A percentile compares a stretch with the other conserved stretches of the same genome.
These are phyloP conservation scores for Odiellus spinosus DNA, from an alignment of 2,888 invertebrate species.

Conservation along the genomic window DNA sequence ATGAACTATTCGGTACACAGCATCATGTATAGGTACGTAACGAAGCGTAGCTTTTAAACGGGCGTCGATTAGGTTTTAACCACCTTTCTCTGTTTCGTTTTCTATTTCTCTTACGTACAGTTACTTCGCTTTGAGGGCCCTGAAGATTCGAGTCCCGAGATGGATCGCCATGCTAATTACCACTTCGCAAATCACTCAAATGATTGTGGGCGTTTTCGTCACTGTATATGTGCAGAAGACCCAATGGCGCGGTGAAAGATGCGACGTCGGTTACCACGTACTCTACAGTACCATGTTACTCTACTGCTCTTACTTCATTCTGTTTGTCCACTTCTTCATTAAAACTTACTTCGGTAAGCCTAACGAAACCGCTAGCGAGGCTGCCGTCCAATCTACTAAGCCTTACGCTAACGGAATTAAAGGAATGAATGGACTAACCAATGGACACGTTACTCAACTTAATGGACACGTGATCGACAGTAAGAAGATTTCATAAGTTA, in stretches of 20 bases:
- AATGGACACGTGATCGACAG: too few relatives aligned
- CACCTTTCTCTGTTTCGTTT: too few relatives aligned
- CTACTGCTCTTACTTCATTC: slow-evolving; percentile 84
- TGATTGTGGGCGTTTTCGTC: slow-evolving; percentile 78
- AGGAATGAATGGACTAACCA: too few relatives aligned
- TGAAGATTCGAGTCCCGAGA: slow-evolving; percentile 63
- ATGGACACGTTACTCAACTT: too few relatives aligned
- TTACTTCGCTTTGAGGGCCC: slow-evolving; percentile 69
- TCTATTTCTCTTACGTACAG: too few relatives aligned
- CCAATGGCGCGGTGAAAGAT: slow-evolving; percentile 43
- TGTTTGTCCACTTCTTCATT: slow-evolving; percentile 85
- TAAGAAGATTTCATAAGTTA: too few relatives aligned
- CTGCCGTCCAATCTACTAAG: too few relatives aligned
- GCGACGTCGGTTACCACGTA: slow-evolving; percentile 67
- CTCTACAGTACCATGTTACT: slow-evolving; percentile 72
- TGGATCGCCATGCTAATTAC: slow-evolving; percentile 75
- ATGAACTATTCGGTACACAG: slow-evolving; percentile 86
- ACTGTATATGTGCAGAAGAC: slow-evolving; percentile 69
- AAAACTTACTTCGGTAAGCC: slow-evolving; percentile 46
- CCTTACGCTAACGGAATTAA: too few relatives aligned
- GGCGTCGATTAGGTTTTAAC: too few relatives aligned
- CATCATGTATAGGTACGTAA: slow-evolving; percentile 81
- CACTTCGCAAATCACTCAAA: slow-evolving; percentile 71
- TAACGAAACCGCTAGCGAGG: too few relatives aligned
- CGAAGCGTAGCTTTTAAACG: too few relatives aligned